Conservation (phyloP, 2,797 vertebrate species). For the Varecia variegata region DNA sequence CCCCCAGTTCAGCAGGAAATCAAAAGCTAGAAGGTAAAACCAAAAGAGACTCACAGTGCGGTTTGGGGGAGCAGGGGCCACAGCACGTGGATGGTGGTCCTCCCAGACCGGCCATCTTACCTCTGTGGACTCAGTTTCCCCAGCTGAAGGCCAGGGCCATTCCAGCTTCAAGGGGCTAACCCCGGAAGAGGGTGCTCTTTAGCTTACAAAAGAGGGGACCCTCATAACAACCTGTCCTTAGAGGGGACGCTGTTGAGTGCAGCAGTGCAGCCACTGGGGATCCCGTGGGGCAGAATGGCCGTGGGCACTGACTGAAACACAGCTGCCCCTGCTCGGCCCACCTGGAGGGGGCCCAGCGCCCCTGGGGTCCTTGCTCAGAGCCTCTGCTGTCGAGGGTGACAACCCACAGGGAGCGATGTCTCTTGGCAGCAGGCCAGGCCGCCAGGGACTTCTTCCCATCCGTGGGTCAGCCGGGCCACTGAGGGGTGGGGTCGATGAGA, state of each 20-base stretch:
- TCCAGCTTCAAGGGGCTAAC: background rate
- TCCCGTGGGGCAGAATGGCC: fast-evolving
- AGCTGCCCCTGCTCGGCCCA: background rate
- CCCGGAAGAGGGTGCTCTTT: background rate
- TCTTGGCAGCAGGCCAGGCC: background rate
- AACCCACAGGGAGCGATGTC: background rate
- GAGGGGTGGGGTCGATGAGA: fast-evolving
- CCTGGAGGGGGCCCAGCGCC: background rate
- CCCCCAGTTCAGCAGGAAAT: background rate
- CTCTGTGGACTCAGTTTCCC: background rate
- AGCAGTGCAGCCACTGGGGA: background rate
- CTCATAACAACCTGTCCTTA: background rate
- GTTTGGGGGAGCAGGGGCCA: background rate
- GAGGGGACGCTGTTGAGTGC: background rate
- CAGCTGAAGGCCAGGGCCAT: background rate
- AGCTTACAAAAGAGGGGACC: background rate
- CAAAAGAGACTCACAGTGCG: background rate
- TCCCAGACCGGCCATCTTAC: background rate
- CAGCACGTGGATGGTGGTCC: background rate
- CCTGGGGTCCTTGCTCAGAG: background rate
- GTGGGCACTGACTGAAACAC: background rate
- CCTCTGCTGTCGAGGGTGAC: background rate
- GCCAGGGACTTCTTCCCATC: background rate
- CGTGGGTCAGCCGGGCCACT: fast-evolving
- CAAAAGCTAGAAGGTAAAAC: background rate